phyloP scores from a whole-genome alignment of 2,113 vertebrate species.

The Alexandromys fortis region DNA sequence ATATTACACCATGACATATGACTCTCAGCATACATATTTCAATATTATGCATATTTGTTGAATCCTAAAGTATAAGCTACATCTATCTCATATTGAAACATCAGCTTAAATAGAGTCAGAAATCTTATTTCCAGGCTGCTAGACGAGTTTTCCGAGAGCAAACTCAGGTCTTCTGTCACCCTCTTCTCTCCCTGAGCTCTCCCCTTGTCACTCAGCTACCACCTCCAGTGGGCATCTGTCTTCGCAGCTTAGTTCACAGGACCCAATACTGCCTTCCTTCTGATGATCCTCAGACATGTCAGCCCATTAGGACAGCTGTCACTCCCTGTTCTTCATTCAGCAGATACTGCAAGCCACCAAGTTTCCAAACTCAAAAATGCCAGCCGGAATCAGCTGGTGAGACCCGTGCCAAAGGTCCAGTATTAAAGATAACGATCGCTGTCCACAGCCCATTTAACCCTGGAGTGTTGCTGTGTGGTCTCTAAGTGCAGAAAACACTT shows the following conservation, averaged over 20 bases:
- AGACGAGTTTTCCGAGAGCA: slow-evolving; percentile 11
- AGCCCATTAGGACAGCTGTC: background rate
- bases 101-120: background rate
- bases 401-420: background rate
- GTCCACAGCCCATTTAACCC: background rate
- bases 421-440: background rate
- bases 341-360: background rate
- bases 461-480: background rate
- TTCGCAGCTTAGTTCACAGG: background rate
- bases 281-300: background rate
- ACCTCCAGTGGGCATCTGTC: background rate
- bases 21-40: background rate
- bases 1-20: background rate
- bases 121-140: background rate
- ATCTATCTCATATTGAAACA: background rate
- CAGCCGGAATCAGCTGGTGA: slow-evolving; percentile 3
- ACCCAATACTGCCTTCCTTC: background rate
- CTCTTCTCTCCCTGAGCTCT: background rate
- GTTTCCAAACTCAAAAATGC: background rate
- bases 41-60: background rate
- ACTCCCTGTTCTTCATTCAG: background rate
- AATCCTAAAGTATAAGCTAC: background rate
- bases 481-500: background rate
- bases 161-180: background rate
- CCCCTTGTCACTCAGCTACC: background rate